phyloP scores from a whole-genome alignment of 2,113 vertebrate genomes.

The Amblyornis subalaris region DNA sequence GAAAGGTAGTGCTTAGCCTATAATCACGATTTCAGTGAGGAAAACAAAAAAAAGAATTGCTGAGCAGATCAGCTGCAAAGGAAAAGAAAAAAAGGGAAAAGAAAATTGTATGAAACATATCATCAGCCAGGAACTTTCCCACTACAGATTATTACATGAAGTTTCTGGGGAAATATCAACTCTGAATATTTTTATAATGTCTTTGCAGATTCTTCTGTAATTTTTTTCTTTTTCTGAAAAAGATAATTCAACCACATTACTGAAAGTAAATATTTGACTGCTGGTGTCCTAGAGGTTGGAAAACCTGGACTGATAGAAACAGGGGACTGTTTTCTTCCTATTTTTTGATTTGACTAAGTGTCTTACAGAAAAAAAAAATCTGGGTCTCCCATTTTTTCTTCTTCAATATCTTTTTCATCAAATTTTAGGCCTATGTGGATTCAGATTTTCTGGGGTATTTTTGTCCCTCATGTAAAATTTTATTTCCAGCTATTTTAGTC shows the following conservation, averaged over 20 bases:
- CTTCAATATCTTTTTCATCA: neutral
- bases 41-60: neutral
- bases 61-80: neutral
- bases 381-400: neutral
- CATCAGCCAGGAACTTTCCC: neutral
- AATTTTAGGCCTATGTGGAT: neutral
- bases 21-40: neutral
- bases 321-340: neutral
- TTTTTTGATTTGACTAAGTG: neutral
- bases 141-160: neutral
- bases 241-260: neutral
- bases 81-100: neutral
- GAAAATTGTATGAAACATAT: neutral
- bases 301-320: neutral
- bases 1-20: neutral
- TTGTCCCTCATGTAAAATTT: neutral
- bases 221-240: neutral
- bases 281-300: neutral
- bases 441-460: accelerated
- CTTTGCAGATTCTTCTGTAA: neutral
- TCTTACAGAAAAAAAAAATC: neutral
- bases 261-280: neutral
- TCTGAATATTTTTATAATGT: neutral
- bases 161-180: neutral
- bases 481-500: neutral